Evolutionary conservation across 2,797 vertebrate genomes (phyloP).

Genomic region (Falco naumanni): DNA sequence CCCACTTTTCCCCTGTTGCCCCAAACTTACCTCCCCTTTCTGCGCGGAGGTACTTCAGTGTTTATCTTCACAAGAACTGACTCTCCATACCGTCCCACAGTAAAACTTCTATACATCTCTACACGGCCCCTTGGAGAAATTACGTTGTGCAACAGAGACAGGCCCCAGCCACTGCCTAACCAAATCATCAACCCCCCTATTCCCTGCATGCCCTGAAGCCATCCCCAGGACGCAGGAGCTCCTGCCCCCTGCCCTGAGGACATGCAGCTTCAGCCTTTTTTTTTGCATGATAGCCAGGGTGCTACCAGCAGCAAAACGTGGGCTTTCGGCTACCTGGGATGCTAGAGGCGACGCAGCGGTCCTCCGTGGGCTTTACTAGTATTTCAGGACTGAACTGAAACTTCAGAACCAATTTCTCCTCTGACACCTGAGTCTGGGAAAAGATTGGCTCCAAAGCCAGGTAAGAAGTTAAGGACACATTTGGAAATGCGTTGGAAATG

Average conservation of each 20-base stretch:
- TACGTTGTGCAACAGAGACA: not conserved
- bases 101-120: not conserved
- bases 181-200: not conserved
- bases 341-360: not conserved
- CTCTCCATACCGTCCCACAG: not conserved
- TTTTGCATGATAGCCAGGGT: not conserved
- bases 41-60: not conserved
- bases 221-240: not conserved
- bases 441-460: not conserved
- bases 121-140: not conserved
- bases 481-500: not conserved
- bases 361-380: not conserved
- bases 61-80: not conserved
- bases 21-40: not conserved
- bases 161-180: not conserved
- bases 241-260: not conserved
- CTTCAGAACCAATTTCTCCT: not conserved
- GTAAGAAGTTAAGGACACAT: not conserved
- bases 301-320: not conserved
- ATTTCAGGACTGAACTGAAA: not conserved
- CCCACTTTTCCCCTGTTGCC: not conserved
- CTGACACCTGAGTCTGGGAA: not conserved
- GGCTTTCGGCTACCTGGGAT: not conserved
- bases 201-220: not conserved
- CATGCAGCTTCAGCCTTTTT: not conserved